A percentile compares a stretch with the other conserved stretches of the same genome.
These are phyloP conservation scores for Polydesmus complanatus DNA, from an alignment of 2,888 invertebrate genomes.

Conservation along the genomic window DNA sequence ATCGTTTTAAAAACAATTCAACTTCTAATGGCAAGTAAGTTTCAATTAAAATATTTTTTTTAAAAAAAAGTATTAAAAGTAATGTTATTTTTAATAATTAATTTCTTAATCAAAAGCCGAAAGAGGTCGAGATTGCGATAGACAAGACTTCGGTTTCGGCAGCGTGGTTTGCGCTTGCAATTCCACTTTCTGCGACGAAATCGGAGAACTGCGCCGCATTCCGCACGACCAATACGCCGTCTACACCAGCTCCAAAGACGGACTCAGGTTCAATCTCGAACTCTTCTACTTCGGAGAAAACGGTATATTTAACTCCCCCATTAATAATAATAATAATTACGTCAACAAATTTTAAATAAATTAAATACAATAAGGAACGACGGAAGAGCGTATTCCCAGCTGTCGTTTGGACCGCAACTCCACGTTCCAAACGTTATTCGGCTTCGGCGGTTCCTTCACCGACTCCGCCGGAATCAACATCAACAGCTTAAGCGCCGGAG, in stretches of 20 bases:
- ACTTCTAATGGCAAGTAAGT: no score
- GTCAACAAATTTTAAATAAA: background rate
- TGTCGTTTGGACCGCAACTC: background rate
- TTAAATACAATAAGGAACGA: background rate
- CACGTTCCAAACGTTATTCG: conserved; percentile 50
- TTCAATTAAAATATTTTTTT: no score
- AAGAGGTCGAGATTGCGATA: background rate
- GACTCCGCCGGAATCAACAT: conserved; percentile 56
- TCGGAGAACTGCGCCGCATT: background rate
- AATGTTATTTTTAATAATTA: no score
- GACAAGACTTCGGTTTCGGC: background rate
- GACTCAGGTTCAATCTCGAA: background rate
- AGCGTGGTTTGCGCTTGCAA: background rate
- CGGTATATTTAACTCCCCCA: background rate
- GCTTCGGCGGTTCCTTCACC: conserved; percentile 83
- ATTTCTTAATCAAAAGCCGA: no score
- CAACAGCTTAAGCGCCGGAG: conserved; percentile 40
- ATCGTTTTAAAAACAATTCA: no score
- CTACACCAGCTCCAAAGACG: background rate
- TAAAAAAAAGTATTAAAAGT: no score
- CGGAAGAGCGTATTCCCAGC: background rate
- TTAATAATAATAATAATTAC: no score
- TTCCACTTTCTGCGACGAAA: background rate
- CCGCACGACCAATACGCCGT: background rate
- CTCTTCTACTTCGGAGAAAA: background rate